A percentile compares a stretch with the other conserved stretches of the same genome.
These are phyloP conservation scores for Phasianus colchicus DNA, from an alignment of 2,113 vertebrate genomes.

Conservation along the genomic window DNA sequence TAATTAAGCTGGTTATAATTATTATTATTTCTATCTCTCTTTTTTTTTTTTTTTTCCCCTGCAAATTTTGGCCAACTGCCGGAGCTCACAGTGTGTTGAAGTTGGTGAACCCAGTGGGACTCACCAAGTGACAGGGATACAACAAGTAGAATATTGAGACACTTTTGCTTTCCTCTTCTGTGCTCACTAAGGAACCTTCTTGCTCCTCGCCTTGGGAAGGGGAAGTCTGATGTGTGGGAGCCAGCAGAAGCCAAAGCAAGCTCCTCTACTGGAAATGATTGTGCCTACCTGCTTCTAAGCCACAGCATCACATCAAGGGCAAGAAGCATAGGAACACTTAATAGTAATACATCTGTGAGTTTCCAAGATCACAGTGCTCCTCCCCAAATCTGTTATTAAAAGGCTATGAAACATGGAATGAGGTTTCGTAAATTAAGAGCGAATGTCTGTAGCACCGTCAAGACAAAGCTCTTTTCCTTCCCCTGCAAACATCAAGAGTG, in stretches of 20 bases:
- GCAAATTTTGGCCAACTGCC: not conserved
- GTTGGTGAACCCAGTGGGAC: not conserved
- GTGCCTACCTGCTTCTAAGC: not conserved
- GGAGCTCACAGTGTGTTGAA: not conserved
- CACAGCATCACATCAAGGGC: fast-evolving
- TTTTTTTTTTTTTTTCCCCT: not conserved
- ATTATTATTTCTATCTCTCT: not conserved
- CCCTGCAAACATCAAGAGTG: not conserved
- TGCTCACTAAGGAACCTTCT: not conserved
- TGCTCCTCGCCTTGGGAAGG: not conserved
- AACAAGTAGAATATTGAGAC: not conserved
- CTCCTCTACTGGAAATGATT: not conserved
- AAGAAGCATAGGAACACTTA: not conserved
- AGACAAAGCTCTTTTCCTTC: not conserved
- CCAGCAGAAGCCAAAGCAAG: not conserved
- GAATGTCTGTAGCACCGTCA: not conserved
- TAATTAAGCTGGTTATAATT: constrained; percentile 49
- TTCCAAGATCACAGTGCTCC: not conserved
- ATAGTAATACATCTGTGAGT: not conserved
- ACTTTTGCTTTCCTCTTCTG: not conserved
- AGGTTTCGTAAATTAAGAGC: not conserved
- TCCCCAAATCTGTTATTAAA: not conserved
- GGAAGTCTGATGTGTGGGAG: not conserved
- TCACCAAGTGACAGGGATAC: not conserved
- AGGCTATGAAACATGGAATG: not conserved